Evolutionary conservation across 2,113 vertebrate genomes (phyloP).

Genomic region (Ariopsis seemanni): DNA sequence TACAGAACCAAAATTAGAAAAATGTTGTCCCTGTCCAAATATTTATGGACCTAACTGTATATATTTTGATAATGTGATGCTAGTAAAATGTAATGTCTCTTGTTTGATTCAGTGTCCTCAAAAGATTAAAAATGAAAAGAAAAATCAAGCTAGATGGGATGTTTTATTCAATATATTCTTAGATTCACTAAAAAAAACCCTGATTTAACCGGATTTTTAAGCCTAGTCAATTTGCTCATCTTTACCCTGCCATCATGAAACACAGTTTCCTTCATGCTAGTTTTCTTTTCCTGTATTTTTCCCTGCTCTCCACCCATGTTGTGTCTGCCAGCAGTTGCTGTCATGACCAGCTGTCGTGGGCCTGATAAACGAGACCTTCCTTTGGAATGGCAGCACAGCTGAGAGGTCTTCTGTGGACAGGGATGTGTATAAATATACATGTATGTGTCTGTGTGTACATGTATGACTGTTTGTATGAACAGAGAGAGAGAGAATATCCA

Average conservation of each 20-base stretch:
- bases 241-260: neutral
- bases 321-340: slow-evolving; percentile 42
- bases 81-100: neutral
- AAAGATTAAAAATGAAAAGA: neutral
- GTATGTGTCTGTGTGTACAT: slow-evolving; percentile 26
- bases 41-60: too few species aligned
- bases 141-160: neutral
- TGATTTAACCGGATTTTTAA: neutral
- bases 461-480: slow-evolving; percentile 1
- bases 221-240: neutral
- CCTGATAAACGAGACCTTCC: slow-evolving; percentile 60
- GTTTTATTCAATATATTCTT: neutral
- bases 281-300: slow-evolving; percentile 3
- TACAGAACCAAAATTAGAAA: too few species aligned
- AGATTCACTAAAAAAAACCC: neutral
- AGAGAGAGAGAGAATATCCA: neutral
- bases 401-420: slow-evolving; percentile 50
- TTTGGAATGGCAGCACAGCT: slow-evolving; percentile 64
- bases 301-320: slow-evolving; percentile 10
- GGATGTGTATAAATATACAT: slow-evolving; percentile 32
- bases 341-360: slow-evolving; percentile 60
- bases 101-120: neutral
- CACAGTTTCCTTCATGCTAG: neutral
- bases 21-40: too few species aligned
- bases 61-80: neutral